Evolutionary conservation across 1,140 invertebrate species (phyloP), one percentile per base, ranked within the genome.

Genomic region (Ptiloglossa arizonensis): DNA sequence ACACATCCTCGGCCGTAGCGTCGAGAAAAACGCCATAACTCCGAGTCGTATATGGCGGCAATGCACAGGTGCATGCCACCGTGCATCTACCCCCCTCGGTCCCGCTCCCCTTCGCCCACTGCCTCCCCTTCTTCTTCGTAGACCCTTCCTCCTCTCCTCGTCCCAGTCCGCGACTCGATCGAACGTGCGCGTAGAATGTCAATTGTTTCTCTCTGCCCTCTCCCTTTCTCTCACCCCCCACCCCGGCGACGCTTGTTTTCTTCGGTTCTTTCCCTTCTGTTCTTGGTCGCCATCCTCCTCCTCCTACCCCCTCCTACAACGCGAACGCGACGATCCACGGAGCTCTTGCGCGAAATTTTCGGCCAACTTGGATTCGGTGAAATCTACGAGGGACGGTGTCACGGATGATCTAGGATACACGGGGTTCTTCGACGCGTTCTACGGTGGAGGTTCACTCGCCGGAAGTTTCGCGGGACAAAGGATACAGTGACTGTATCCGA

Each of bases 1-100:
- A 73, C 79, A 71, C 79, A 78, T 78, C 74, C 38, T 73, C 68
- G 82, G 13, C 69, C 69, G 67, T 63, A 67, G 62, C 82, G 78
- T 52, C 67, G 80, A 88, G 89, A 91, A 91, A 91, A 91, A 91
- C 89, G 87, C 90, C 90, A 91, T 91, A 91, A 91, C 89, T 91
- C 70, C 77, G 84, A 80, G 85, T 88, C 89, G 83, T 90, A 90
- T 91, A 91, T 90, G 90, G 90, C 87, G 89, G 87, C 87, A 88
- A 88, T 87, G 90, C 88, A 89, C 91, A 91, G 91, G 89, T 91
- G 91, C 90, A 88, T 86, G 68, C 82, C 80, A 80, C 83, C 70
- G 80, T 81, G 80, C 75, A 59, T 82, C 72, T 82, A 82, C 79
- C 77, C 79, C 81, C 80, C 46, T 79, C 69, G 67, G 41, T 81